These are phyloP conservation scores for Litoditis marina DNA, from an alignment of 2,888 invertebrate species.

Conservation along the genomic window DNA sequence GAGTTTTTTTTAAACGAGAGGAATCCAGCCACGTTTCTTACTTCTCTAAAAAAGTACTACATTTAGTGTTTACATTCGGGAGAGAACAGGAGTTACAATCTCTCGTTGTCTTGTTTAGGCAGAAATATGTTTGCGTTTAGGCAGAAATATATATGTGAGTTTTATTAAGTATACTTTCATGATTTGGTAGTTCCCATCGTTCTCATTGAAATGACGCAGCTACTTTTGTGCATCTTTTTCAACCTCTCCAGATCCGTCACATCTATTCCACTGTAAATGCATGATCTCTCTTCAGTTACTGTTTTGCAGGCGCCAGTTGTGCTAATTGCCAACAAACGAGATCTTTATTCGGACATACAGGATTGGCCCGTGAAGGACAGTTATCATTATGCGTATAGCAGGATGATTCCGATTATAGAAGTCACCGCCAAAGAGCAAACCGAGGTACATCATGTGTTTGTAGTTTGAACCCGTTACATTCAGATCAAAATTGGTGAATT, in stretches of 20 bases:
- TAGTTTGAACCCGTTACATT: too few species aligned
- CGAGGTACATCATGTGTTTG: constrained; percentile 31
- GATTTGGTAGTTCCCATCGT: background rate
- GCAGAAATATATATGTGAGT: too few species aligned
- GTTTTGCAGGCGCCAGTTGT: constrained; percentile 36
- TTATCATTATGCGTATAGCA: constrained; percentile 12
- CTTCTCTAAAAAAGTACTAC: too few species aligned
- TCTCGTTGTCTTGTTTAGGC: constrained; percentile 9
- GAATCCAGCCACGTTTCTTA: too few species aligned
- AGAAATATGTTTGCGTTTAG: constrained; percentile 19
- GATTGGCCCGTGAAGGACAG: constrained; percentile 12
- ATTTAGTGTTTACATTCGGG: too few species aligned
- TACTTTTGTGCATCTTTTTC: constrained; percentile 7
- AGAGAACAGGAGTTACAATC: too few species aligned
- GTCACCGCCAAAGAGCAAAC: constrained; percentile 36
- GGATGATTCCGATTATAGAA: constrained; percentile 20
- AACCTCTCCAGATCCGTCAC: constrained; percentile 28
- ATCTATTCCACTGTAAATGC: constrained; percentile 31
- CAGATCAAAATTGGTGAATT: too few species aligned
- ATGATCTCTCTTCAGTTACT: too few species aligned
- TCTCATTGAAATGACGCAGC: constrained; percentile 9
- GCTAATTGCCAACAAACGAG: constrained; percentile 50
- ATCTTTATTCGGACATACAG: constrained; percentile 14
- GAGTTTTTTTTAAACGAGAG: too few species aligned
- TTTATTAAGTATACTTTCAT: background rate